Evolutionary conservation across 2,113 vertebrate genomes (phyloP).

Genomic region (Tetrax tetrax): DNA sequence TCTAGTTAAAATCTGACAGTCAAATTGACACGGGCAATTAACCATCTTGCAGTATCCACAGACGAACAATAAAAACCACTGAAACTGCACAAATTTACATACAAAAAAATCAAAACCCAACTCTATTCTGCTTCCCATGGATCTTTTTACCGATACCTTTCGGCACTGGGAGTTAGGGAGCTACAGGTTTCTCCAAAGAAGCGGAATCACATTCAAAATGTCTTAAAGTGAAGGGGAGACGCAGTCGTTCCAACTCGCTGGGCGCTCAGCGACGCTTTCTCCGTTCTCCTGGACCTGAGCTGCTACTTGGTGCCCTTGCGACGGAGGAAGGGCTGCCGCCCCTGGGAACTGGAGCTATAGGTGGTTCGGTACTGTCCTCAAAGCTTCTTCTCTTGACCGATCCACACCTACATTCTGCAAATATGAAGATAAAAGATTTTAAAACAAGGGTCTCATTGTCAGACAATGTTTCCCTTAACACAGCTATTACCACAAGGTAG

Average conservation of each 20-base stretch:
- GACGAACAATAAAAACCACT: conserved; percentile 20
- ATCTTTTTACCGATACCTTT: not conserved
- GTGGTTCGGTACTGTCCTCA: conserved; percentile 87
- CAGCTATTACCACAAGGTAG: accelerated
- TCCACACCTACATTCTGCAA: conserved; percentile 87
- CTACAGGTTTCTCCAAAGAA: not conserved
- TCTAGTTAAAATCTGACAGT: conserved; percentile 34
- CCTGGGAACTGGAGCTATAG: conserved; percentile 66
- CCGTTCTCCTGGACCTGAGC: conserved; percentile 1
- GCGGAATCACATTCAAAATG: not conserved
- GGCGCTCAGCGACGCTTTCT: not conserved
- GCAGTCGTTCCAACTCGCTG: accelerated
- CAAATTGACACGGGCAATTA: conserved; percentile 2
- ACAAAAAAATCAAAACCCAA: not conserved
- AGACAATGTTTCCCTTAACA: accelerated
- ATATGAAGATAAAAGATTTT: not conserved
- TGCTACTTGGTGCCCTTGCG: not conserved
- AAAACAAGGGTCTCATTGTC: accelerated
- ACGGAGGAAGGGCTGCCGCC: not conserved
- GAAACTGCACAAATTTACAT: conserved; percentile 31
- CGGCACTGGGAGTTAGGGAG: not conserved
- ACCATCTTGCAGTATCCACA: conserved; percentile 21
- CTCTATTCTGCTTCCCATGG: not conserved
- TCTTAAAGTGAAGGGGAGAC: not conserved
- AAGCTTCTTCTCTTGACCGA: conserved; percentile 82